These are phyloP conservation scores for Orchesellides sinensis DNA, from an alignment of 2,888 invertebrate species.

Conservation along the genomic window DNA sequence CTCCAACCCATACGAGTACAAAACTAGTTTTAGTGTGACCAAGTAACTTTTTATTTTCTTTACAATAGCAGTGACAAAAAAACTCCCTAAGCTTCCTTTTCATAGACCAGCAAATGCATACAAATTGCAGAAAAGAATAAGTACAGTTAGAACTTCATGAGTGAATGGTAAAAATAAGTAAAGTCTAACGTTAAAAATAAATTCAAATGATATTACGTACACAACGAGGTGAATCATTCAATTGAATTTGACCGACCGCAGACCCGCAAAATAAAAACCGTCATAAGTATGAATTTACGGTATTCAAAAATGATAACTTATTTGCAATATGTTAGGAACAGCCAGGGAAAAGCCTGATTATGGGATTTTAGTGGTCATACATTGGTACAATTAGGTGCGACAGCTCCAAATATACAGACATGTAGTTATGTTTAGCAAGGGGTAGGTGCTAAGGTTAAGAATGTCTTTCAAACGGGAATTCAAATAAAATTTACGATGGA, in stretches of 20 bases:
- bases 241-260: slow-evolving; percentile 37
- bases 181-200: background rate
- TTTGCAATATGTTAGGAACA: background rate
- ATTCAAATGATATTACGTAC: background rate
- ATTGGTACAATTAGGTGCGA: background rate
- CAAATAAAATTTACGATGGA: slow-evolving; percentile 19
- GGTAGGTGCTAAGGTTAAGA: background rate
- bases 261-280: background rate
- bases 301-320: background rate
- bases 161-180: background rate
- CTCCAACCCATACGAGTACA: background rate
- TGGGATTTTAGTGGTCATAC: background rate
- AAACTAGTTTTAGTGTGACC: slow-evolving; percentile 14
- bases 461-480: slow-evolving; percentile 11
- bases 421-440: background rate
- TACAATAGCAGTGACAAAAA: slow-evolving; percentile 9
- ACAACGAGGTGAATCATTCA: slow-evolving; percentile 12
- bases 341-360: too few species aligned
- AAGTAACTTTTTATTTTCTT: too few species aligned
- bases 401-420: background rate
- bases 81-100: background rate
- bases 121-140: background rate
- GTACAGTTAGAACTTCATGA: background rate
- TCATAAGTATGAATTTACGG: background rate
- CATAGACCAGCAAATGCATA: background rate